A percentile compares a stretch with the other conserved stretches of the same genome.
These are phyloP conservation scores for Caenorhabditis macrosperma DNA, from an alignment of 2,888 invertebrate genomes.

Conservation along the genomic window DNA sequence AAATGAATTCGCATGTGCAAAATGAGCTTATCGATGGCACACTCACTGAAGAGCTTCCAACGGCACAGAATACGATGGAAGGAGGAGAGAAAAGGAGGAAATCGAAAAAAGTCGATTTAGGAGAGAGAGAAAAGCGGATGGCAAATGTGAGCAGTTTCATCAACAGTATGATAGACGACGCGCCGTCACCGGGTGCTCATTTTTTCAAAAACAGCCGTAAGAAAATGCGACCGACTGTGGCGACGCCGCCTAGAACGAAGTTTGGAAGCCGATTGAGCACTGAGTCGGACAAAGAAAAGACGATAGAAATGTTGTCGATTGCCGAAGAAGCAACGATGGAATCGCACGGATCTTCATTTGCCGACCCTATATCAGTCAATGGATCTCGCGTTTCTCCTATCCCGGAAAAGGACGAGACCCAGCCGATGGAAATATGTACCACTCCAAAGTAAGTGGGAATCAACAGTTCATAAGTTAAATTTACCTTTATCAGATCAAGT, in stretches of 20 bases:
- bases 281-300: constrained; percentile 49
- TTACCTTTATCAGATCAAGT: constrained; percentile 3
- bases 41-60: background rate
- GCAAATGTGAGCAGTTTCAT: constrained; percentile 16
- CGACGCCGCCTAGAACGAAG: constrained; percentile 12
- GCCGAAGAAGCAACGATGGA: constrained; percentile 24
- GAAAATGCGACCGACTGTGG: constrained; percentile 12
- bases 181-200: constrained; percentile 40
- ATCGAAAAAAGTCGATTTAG: background rate
- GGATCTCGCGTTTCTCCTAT: constrained; percentile 21
- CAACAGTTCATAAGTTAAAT: background rate
- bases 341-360: constrained; percentile 21
- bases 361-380: constrained; percentile 27
- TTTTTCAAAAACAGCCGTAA: constrained; percentile 33
- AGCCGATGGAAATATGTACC: background rate
- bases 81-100: constrained; percentile 8
- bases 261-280: constrained; percentile 16
- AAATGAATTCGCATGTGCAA: background rate
- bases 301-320: constrained; percentile 46
- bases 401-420: constrained; percentile 1
- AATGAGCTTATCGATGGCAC: background rate
- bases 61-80: background rate
- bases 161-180: constrained; percentile 21
- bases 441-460: constrained; percentile 23
- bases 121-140: constrained; percentile 13